Conservation (phyloP, 2,113 vertebrate species). For the Salvelinus alpinus region DNA sequence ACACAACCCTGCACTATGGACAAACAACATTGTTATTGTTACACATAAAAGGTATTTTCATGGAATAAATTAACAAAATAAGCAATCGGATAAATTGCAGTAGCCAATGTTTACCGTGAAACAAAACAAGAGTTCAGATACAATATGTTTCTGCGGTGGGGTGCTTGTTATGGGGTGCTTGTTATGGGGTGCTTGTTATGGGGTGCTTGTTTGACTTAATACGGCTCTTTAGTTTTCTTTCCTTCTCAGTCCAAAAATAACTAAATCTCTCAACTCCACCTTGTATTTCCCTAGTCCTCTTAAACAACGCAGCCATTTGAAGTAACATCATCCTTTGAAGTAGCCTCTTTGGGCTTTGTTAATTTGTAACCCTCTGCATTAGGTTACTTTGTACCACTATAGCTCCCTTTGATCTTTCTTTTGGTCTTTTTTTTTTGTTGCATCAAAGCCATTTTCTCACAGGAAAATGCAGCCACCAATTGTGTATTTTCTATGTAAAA, state of each 20-base stretch:
- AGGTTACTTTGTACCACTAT: constrained; percentile 19
- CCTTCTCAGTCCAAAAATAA: background rate
- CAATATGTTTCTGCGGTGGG: background rate
- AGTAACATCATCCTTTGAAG: constrained; percentile 43
- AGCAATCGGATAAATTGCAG: background rate
- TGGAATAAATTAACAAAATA: no score
- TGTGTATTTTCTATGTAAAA: constrained; percentile 20
- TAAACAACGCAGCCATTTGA: constrained; percentile 17
- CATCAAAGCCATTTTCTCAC: constrained; percentile 46
- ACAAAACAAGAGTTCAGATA: background rate
- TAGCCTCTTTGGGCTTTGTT: constrained; percentile 33
- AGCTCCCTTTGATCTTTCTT: constrained; percentile 17
- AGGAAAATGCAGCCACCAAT: constrained; percentile 6
- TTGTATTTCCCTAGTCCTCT: constrained; percentile 7
- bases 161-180: background rate
- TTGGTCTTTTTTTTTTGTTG: background rate
- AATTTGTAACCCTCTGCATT: constrained; percentile 26
- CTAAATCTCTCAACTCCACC: background rate
- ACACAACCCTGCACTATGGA: background rate
- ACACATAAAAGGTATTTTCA: background rate
- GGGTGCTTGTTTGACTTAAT: background rate
- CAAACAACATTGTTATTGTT: background rate
- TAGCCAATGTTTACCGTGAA: background rate
- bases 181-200: background rate
- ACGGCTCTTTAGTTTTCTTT: background rate